Evolutionary conservation across 1,140 invertebrate species (phyloP), one percentile per base, ranked within the genome.

Genomic region (Zaprionus nigranus): DNA sequence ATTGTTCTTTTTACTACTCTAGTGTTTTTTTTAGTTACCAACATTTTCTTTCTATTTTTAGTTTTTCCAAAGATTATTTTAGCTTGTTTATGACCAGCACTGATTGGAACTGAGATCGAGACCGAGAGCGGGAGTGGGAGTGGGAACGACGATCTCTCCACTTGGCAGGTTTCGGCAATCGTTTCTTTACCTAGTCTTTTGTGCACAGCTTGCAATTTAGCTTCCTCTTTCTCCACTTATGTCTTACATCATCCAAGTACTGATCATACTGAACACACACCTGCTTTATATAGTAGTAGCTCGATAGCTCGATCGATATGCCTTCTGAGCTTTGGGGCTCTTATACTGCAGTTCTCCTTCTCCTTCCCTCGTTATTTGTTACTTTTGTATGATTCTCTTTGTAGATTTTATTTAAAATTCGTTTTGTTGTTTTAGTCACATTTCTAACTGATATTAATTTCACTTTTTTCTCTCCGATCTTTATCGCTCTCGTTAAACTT

Each of bases 381-480:
- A n/a, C n/a, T 46, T 46, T 46, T 46, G n/a, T 46, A 46, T 34
- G 40, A 17, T 46, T 46, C 17, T 38, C 13, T 38, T 38, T 46
- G n/a, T 17, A 9, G 40, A 2, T 61, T 59, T 64, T 61, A 34
- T n/a, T 56, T 61, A 26, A 60, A 75, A 70, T 71, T 75, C 46
- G 54, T 72, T 66, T 30, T 26, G 62, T 65, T 71, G 82, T 69
- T 62, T 81, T 81, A 81, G 84, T 87, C 84, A 87, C 84, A 87
- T 87, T 88, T 87, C 84, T 81, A 87, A 88, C 72, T 74, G 66
- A 66, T 78, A 82, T 81, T 78, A 59, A 69, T 75, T 69, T 66
- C 81, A 88, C 82, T 76, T 75, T 69, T 76, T 80, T 66, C 20
- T 60, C 30, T 34, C 30, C 30, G 30, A 34, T 34, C 22, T 67